These are phyloP conservation scores for Brachypalpus laphriformis DNA, from an alignment of 2,888 invertebrate species.

Conservation along the genomic window DNA sequence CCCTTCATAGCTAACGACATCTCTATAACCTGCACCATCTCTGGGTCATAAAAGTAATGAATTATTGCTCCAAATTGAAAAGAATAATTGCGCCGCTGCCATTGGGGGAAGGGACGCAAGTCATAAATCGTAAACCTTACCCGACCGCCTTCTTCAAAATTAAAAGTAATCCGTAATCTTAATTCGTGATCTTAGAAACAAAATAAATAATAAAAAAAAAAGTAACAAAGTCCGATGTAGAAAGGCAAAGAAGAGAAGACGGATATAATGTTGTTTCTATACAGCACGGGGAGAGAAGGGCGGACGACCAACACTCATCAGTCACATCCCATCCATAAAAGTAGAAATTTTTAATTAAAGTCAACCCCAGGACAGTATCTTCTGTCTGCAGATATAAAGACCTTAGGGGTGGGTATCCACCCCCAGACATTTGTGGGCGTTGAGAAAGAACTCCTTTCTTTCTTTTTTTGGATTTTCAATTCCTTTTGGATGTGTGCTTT, in stretches of 20 bases:
- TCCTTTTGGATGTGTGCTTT: constrained; percentile 42
- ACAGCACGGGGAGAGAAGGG: neutral
- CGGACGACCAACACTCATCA: constrained; percentile 53
- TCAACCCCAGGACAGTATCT: constrained; percentile 57
- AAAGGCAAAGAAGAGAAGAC: neutral
- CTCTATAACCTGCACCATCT: constrained; percentile 41
- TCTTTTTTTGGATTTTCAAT: constrained; percentile 22
- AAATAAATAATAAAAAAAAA: constrained; percentile 51
- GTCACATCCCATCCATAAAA: constrained; percentile 73
- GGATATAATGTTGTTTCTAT: constrained; percentile 43
- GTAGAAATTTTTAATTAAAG: constrained; percentile 72
- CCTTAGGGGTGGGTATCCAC: constrained; percentile 6
- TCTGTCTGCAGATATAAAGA: neutral
- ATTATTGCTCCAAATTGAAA: constrained; percentile 73
- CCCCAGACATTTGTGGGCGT: constrained; percentile 24
- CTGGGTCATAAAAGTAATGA: constrained; percentile 70
- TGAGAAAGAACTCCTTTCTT: constrained; percentile 17
- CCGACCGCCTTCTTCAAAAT: constrained; percentile 53
- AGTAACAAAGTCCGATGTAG: constrained; percentile 28
- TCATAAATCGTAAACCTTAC: constrained; percentile 59
- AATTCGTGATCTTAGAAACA: constrained; percentile 67
- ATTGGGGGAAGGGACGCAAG: constrained; percentile 49
- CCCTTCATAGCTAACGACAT: constrained; percentile 57
- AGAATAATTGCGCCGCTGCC: constrained; percentile 71
- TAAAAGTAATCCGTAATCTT: constrained; percentile 70